These are phyloP conservation scores for Rachycentron canadum DNA, from an alignment of 2,797 vertebrate genomes.

Conservation along the genomic window DNA sequence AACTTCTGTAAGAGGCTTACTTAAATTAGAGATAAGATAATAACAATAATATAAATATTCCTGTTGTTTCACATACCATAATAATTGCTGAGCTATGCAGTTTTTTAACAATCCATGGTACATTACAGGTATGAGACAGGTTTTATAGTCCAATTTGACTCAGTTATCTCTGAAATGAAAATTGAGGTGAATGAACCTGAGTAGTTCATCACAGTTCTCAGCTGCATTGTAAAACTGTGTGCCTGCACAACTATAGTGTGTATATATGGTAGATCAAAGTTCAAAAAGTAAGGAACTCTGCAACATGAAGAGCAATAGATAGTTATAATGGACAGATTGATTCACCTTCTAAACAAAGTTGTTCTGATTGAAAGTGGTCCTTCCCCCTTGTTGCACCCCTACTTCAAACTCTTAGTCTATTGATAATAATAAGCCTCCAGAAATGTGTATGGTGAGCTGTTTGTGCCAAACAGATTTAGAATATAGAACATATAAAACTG, in stretches of 20 bases:
- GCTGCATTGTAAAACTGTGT: constrained; percentile 16
- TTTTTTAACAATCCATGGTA: background rate
- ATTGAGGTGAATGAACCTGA: background rate
- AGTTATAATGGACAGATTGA: background rate
- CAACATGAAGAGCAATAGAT: background rate
- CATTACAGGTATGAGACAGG: background rate
- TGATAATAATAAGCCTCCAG: background rate
- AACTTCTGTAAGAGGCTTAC: background rate
- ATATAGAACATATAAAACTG: background rate
- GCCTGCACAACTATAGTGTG: background rate
- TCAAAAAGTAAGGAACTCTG: constrained; percentile 9
- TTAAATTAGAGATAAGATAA: background rate
- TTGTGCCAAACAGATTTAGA: background rate
- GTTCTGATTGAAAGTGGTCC: background rate
- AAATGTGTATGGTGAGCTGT: background rate
- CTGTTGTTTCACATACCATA: background rate
- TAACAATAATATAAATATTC: background rate
- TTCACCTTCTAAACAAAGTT: background rate
- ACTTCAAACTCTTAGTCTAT: background rate
- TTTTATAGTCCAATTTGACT: background rate
- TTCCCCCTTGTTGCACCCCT: background rate
- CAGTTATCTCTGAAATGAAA: background rate
- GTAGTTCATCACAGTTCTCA: background rate
- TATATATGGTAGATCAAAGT: constrained; percentile 9
- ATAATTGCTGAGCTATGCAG: background rate